A percentile compares a stretch with the other conserved stretches of the same genome.
These are phyloP conservation scores for Micropoecilia bifurca DNA, from an alignment of 2,797 vertebrate genomes.

Conservation along the genomic window DNA sequence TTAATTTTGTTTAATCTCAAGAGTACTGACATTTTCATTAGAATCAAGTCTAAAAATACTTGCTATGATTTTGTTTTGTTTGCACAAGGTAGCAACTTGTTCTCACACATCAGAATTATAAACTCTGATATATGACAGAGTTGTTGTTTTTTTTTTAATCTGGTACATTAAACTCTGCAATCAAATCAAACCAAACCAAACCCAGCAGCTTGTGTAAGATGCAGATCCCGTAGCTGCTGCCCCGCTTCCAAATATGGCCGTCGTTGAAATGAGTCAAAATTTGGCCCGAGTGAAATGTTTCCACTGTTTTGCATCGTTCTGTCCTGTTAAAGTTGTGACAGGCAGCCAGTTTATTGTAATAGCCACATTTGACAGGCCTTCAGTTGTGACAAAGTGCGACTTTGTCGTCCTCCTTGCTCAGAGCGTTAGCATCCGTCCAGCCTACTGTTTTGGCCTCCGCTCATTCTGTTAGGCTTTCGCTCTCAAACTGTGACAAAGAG, in stretches of 20 bases:
- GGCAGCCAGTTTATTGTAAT: neutral
- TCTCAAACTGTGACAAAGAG: constrained; percentile 29
- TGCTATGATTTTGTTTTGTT: too few species aligned
- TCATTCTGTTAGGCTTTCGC: neutral
- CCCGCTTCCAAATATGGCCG: neutral
- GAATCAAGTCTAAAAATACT: too few species aligned
- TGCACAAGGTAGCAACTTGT: too few species aligned
- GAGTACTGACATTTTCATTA: too few species aligned
- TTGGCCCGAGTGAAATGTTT: neutral
- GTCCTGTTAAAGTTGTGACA: neutral
- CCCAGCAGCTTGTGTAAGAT: neutral
- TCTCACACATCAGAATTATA: too few species aligned
- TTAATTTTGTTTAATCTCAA: too few species aligned
- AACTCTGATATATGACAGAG: too few species aligned
- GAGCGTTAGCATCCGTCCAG: neutral
- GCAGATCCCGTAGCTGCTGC: neutral
- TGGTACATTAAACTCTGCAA: neutral
- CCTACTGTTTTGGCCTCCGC: neutral
- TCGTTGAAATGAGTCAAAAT: neutral
- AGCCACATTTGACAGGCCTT: neutral
- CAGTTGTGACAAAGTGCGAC: neutral
- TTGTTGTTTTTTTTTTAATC: neutral
- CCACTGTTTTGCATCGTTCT: constrained; percentile 2
- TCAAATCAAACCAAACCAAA: constrained; percentile 3
- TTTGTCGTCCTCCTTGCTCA: neutral